Percentiles rank a stretch among this genome's conserved stretches.
Conservation (phyloP, 2,113 vertebrate genomes). For the Dendropsophus ebraccatus region DNA sequence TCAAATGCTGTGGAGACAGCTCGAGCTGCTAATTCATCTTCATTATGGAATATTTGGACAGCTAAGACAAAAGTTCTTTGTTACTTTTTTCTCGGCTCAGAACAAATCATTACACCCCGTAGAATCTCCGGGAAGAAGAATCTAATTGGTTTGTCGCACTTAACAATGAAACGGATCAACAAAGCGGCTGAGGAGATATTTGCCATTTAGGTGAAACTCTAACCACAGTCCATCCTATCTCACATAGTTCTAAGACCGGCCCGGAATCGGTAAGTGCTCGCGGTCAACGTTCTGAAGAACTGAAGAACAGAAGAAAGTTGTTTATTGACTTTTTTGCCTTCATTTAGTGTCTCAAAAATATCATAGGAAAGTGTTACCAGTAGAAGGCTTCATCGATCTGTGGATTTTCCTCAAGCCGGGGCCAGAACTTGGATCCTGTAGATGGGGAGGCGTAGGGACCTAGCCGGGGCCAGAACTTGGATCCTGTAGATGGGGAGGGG, state of each 20-base stretch:
- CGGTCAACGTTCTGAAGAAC: background rate
- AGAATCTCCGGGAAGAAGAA: conserved; percentile 38
- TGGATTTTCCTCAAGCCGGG: too few species aligned
- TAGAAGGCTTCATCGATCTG: too few species aligned
- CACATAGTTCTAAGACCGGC: background rate
- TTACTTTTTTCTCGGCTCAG: conserved; percentile 61
- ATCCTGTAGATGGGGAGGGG: too few species aligned
- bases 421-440: too few species aligned
- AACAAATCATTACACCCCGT: conserved; percentile 58
- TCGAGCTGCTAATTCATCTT: conserved; percentile 66
- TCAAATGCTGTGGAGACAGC: conserved; percentile 51
- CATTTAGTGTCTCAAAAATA: background rate
- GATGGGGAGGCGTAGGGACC: too few species aligned
- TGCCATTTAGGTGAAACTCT: conserved; percentile 7
- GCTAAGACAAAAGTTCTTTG: conserved; percentile 64
- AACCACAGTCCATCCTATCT: background rate
- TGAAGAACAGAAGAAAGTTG: background rate
- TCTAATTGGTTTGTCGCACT: conserved; percentile 62
- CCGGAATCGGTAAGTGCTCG: background rate
- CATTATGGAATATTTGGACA: conserved; percentile 70
- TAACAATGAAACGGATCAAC: conserved; percentile 4
- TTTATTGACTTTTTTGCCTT: background rate
- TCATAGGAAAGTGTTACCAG: too few species aligned
- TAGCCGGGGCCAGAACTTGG: too few species aligned
- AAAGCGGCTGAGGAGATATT: conserved; percentile 12